Percentiles rank a stretch among this genome's conserved stretches.
These are phyloP conservation scores for Gymnothorax reevesii DNA, from an alignment of 2,797 vertebrate species.

Conservation along the genomic window DNA sequence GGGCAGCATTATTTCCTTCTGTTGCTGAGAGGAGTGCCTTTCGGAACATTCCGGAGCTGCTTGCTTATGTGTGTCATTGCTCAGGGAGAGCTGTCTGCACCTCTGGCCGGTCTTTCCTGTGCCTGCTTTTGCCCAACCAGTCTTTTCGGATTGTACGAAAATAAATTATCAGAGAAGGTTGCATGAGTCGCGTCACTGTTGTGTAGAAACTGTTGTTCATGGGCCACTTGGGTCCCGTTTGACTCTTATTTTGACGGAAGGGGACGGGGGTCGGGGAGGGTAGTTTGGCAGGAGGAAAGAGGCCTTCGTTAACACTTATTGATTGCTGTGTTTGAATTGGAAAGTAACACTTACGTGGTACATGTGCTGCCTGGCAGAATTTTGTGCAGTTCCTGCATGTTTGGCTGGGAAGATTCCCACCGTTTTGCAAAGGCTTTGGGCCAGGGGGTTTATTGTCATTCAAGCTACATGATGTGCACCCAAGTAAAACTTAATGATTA, in stretches of 20 bases:
- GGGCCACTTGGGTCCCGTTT: constrained; percentile 44
- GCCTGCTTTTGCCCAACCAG: neutral
- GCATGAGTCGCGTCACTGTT: neutral
- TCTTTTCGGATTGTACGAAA: constrained; percentile 51
- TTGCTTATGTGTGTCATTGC: constrained; percentile 22
- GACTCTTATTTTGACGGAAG: constrained; percentile 46
- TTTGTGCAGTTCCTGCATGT: too few species aligned
- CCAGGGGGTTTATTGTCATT: too few species aligned
- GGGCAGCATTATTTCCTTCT: neutral
- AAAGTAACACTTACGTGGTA: neutral
- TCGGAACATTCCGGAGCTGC: constrained; percentile 30
- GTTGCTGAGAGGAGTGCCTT: constrained; percentile 5
- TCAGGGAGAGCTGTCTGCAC: neutral
- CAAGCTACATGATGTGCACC: too few species aligned
- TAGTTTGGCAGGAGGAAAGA: neutral
- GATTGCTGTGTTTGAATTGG: neutral
- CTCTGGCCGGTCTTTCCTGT: constrained; percentile 16
- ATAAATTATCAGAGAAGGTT: constrained; percentile 50
- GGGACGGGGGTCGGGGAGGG: neutral
- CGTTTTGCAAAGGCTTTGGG: too few species aligned
- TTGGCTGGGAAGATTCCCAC: too few species aligned
- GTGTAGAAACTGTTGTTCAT: constrained; percentile 38
- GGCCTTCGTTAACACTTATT: neutral
- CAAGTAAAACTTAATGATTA: too few species aligned
- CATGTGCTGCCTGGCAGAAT: neutral